Evolutionary conservation across 92 coral and sea anemone genomes (phyloP), one percentile per base, ranked within the genome.

Genomic region (Epizoanthus scotinus): DNA sequence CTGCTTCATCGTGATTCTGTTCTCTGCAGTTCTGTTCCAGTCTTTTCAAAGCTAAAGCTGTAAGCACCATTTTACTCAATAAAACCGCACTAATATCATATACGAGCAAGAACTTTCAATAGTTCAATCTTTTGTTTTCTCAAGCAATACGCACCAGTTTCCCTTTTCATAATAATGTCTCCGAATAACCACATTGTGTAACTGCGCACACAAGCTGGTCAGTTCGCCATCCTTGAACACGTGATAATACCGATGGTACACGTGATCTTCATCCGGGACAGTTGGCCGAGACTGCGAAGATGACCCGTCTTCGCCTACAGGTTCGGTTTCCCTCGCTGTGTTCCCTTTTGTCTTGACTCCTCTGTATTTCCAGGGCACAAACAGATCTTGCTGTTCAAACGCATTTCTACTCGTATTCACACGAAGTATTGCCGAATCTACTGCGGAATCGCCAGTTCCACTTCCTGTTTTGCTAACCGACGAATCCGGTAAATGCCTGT

Each of bases 241-340:
- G 88, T 96, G 99, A 82, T 95, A 96, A 84, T 86, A 96, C 56
- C 99, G 86, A 78, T 96, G 99, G 81, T 68, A 96, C 85, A 96
- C 98, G 70, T 62, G 88, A 74, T 85, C 86, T 55, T 24, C 64
- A 19, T 58, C 36, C 60, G 77, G 24, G 27, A 70, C 34, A 20
- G 63, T 20, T 29, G 55, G 47, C 67, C 6, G 67, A 20, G 66
- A n/a, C 63, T 67, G 47, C 54, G 29, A 58, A 47, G 24, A 0
- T 9, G 71, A 19, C 21, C 70, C 70, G 1, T 31, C 3, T 26
- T 15, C 28, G 27, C 1, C 28, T 22, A 22, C 15, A 19, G 70
- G 5, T 40, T 64, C 13, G 1, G 4, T 12, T 44, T 63, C 53
- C 14, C 17, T n/a, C 28, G 26, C 82, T 24, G 26, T 22, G 3